A percentile compares a stretch with the other conserved stretches of the same genome.
phyloP scores from a whole-genome alignment of 2,888 invertebrate genomes.

The Galeopsomyia nigrocyanea region DNA sequence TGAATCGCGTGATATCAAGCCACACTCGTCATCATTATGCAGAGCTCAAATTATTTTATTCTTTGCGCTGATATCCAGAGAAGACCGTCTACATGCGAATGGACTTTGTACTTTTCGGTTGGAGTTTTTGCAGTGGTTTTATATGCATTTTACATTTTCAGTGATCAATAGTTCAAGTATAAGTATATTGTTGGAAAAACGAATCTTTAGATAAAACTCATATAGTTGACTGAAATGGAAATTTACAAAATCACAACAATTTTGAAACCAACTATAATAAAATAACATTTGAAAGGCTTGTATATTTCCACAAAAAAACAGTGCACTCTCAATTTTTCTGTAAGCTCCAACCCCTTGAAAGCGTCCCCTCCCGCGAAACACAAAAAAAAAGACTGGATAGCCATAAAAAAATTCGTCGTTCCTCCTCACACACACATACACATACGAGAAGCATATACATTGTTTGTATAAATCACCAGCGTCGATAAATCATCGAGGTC shows the following conservation, averaged over 20 bases:
- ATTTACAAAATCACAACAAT: no score
- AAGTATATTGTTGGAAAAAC: no score
- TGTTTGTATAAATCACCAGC: slow-evolving; percentile 40
- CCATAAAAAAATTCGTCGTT: background rate
- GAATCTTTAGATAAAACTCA: no score
- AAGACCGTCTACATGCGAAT: slow-evolving; percentile 35
- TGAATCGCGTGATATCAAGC: slow-evolving; percentile 37
- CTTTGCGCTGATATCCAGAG: background rate
- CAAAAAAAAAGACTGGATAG: background rate
- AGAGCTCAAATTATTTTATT: slow-evolving; percentile 40
- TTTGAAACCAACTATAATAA: no score
- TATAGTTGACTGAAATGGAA: no score
- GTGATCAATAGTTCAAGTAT: no score
- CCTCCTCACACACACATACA: background rate
- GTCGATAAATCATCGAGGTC: slow-evolving; percentile 32
- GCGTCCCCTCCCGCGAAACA: background rate
- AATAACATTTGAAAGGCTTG: no score
- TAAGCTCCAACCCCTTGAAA: background rate
- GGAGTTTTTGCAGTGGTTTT: background rate
- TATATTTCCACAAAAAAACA: no score
- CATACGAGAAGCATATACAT: background rate
- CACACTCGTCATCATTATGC: slow-evolving; percentile 41
- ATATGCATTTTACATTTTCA: background rate
- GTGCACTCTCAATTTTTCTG: background rate
- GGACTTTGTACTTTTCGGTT: slow-evolving; percentile 5